Base-by-base conservation (phyloP, 92 coral and sea anemone genomes). In the Porites evermanni region DNA sequence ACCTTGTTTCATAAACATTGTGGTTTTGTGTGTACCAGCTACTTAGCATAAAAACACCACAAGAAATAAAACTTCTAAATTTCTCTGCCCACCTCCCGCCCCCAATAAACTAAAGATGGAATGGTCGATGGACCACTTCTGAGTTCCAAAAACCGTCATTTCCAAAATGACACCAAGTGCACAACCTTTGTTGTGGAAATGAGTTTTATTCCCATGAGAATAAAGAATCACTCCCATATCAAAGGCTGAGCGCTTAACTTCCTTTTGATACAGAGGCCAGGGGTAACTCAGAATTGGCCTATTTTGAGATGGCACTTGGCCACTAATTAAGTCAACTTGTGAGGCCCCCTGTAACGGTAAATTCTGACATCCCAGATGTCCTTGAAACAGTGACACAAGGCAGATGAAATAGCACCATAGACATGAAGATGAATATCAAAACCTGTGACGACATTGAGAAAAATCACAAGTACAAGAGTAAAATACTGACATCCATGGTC, bases 121-220 rank as follows among this genome's bases (percentile, higher is more conserved):
- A 12, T 56, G 61, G 61, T 56, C 60, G 60, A 66, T 66, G 8
- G 70, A n/a, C 21, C 23, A 66, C 70, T 66, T 66, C 70, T 66
- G 70, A 66, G 70, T 66, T 66, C 70, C 70, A 17, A 66, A n/a
- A n/a, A 17, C 70, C 54, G 52, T 71, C 52, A 71, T 56, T 71
- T 71, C 20, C 75, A 71, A 71, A 71, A 71, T 71, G 75, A 71
- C n/a, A 53, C 75, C 54, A 29, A 56, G 75, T 71, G 75, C 75
- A 32, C 56, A 71, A 38, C 75, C 75, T 71, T 71, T 71, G 11
- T 71, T 71, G 75, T 26, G 56, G 53, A 71, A 71, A 71, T 71
- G 75, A 71, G 52, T 38, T 71, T 71, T 71, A 47, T 71, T 26
- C 20, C 17, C 75, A 29, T 71, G 75, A 71, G 53, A 71, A 71